Evolutionary conservation across 2,888 invertebrate genomes (phyloP).

Genomic region (Drosophila antonietae): DNA sequence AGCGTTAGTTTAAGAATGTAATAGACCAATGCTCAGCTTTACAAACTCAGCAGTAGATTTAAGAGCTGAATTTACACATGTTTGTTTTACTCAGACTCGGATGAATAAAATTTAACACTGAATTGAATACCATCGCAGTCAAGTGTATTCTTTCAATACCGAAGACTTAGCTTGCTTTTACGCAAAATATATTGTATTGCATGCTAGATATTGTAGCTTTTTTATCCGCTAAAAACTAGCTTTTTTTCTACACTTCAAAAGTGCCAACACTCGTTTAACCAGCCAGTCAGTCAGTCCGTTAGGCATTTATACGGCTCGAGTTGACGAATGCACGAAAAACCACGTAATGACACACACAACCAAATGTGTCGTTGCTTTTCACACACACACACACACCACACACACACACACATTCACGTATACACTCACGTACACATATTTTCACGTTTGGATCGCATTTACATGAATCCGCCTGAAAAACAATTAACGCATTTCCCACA

Average conservation of each 20-base stretch:
- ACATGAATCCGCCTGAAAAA: conserved; percentile 56
- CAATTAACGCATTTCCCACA: conserved; percentile 72
- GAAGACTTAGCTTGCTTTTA: not conserved
- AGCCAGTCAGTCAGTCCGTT: conserved; percentile 16
- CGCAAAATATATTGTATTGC: not conserved
- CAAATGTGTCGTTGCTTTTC: conserved; percentile 7
- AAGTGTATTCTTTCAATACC: no score
- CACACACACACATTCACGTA: not conserved
- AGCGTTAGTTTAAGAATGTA: no score
- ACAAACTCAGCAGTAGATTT: no score
- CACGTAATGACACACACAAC: conserved; percentile 50
- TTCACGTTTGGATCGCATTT: conserved; percentile 69
- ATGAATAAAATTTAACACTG: no score
- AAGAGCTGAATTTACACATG: no score
- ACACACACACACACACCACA: conserved; percentile 6
- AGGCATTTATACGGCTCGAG: conserved; percentile 41
- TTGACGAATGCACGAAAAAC: conserved; percentile 68
- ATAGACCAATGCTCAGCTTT: no score
- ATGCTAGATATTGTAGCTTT: no score
- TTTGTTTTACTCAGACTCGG: no score
- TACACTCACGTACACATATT: conserved; percentile 54
- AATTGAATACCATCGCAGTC: no score
- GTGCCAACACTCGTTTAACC: not conserved
- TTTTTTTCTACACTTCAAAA: not conserved
- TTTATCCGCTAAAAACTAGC: not conserved